Base-by-base conservation (phyloP, 1,140 invertebrate species). In the Psix sp. region DNA sequence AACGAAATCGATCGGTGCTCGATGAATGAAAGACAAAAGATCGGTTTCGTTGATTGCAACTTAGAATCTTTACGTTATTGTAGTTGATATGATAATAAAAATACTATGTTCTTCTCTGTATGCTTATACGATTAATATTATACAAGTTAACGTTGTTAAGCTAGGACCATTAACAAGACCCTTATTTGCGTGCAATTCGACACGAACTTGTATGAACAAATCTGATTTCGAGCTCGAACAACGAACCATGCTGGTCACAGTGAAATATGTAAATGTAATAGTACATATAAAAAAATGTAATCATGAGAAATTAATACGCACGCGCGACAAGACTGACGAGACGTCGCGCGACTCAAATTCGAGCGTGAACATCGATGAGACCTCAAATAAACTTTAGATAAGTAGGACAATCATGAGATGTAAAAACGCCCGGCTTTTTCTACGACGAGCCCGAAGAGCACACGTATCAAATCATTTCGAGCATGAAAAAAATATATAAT, bases 321-420 rank as follows among this genome's bases (percentile, higher is more conserved):
- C 43, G 45, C 48, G 68, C 68, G 59, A 78, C 65, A 82, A 80
- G 78, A 82, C 80, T 82, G 78, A 82, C 74, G 18, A 56, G 46
- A 72, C 52, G 29, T 35, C 60, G 54, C 57, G 26, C 60, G 43
- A 46, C 11, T 14, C 26, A 31, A 9, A 39, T 40, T 29, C 21
- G 48, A 52, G 48, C 33, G 24, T 33, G 26, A 49, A 36, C 42
- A 45, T 24, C 21, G 21, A 24, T 29, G 26, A 21, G 36, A 52
- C 29, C 33, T 24, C 6, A 57, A 49, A 9, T 20, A 17, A n/a
- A n/a, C n/a, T n/a, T 45, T 59, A 71, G 49, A 56, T 62, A 62
- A 71, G 49, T 71, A 71, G 67, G 67, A 62, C 56, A 71, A 71
- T 71, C 67, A 56, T 49, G 20, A 62, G 16, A 24, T 48, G 18